phyloP scores from a whole-genome alignment of 1,140 invertebrate species.

The Venturia canescens region DNA sequence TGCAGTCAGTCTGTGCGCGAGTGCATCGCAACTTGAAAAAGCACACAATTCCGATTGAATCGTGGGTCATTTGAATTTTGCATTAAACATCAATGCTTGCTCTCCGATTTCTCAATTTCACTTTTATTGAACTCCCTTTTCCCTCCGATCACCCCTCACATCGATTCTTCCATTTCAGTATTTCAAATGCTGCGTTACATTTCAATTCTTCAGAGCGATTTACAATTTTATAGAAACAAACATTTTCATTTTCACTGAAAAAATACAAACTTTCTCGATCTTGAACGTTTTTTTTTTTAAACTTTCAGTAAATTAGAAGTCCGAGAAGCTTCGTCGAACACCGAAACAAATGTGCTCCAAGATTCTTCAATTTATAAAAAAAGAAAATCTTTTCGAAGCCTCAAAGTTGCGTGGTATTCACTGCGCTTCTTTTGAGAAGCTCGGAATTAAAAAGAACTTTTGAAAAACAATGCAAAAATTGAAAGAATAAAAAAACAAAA shows the following conservation, averaged over 20 bases:
- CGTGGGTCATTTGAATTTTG: slow-evolving; percentile 45
- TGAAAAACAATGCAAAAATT: too few species aligned
- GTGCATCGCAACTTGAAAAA: not conserved
- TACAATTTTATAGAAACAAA: not conserved
- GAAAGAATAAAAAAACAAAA: too few species aligned
- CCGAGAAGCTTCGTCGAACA: too few species aligned
- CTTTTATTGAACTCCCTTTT: slow-evolving; percentile 39
- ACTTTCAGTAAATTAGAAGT: too few species aligned
- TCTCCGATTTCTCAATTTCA: slow-evolving; percentile 47
- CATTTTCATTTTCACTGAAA: not conserved
- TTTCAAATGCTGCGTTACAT: slow-evolving; percentile 8
- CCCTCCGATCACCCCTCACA: not conserved
- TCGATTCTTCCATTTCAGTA: not conserved
- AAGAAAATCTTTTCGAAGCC: too few species aligned
- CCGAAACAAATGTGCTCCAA: too few species aligned
- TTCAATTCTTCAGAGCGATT: not conserved
- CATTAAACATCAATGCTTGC: slow-evolving; percentile 49
- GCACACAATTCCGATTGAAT: slow-evolving; percentile 19
- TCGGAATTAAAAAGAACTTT: too few species aligned
- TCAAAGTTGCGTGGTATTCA: too few species aligned
- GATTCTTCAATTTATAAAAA: too few species aligned
- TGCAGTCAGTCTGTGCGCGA: not conserved
- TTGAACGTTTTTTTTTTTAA: too few species aligned
- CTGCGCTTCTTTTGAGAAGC: too few species aligned
- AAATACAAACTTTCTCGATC: too few species aligned